Evolutionary conservation across 1,140 invertebrate genomes (phyloP).

Genomic region (Zaprionus africanus): DNA sequence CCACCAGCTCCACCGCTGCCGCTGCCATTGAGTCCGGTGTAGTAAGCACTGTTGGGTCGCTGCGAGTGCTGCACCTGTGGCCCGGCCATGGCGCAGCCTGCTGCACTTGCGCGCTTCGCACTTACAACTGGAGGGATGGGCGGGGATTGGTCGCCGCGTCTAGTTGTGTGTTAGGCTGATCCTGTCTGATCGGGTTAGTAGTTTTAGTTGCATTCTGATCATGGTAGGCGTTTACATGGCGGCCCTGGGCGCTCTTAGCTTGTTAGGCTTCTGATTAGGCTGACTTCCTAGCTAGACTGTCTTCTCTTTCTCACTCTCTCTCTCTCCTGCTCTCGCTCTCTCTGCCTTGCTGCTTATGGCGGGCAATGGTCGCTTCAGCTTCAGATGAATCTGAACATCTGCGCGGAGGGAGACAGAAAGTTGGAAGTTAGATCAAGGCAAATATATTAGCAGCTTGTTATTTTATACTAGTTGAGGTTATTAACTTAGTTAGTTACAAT

Average conservation of each 20-base stretch:
- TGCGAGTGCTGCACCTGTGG: slow-evolving; percentile 79
- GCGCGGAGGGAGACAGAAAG: slow-evolving; percentile 39
- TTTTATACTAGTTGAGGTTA: slow-evolving; percentile 14
- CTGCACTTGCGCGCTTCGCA: background rate
- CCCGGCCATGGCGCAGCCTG: slow-evolving; percentile 65
- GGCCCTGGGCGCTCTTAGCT: background rate
- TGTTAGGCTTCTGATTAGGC: slow-evolving; percentile 10
- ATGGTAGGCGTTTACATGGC: slow-evolving; percentile 37
- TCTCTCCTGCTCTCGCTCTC: no score
- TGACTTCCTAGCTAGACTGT: background rate
- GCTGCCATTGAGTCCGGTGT: slow-evolving; percentile 74
- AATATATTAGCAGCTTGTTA: slow-evolving; percentile 35
- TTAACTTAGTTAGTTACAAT: slow-evolving; percentile 7
- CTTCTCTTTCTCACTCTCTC: background rate
- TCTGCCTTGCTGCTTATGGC: background rate
- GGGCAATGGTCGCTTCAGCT: background rate
- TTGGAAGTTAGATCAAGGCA: slow-evolving; percentile 41
- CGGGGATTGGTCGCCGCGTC: slow-evolving; percentile 10
- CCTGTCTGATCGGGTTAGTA: slow-evolving; percentile 52
- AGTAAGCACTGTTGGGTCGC: slow-evolving; percentile 78
- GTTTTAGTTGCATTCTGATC: slow-evolving; percentile 64
- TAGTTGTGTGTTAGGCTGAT: slow-evolving; percentile 38
- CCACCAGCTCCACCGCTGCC: slow-evolving; percentile 19
- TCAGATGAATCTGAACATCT: slow-evolving; percentile 47
- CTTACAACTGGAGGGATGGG: slow-evolving; percentile 6